These are phyloP conservation scores for Drosophila sproati DNA, from an alignment of 1,140 invertebrate species.

Conservation along the genomic window DNA sequence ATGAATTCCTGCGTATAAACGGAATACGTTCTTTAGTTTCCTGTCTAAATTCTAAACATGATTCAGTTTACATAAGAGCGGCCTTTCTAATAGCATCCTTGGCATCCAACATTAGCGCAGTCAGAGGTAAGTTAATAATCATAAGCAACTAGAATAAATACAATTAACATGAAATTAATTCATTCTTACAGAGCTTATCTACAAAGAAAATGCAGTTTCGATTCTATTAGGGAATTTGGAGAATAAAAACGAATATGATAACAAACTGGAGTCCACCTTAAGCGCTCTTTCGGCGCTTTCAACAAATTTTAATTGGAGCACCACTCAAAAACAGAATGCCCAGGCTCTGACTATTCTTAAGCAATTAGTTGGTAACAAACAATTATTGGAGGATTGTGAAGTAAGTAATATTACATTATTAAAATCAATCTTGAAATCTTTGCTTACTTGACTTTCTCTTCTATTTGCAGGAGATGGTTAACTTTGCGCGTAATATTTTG, in stretches of 20 bases:
- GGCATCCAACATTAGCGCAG: slow-evolving; percentile 32
- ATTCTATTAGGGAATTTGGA: slow-evolving; percentile 44
- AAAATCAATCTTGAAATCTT: background rate
- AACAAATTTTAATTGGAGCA: slow-evolving; percentile 38
- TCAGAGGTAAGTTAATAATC: slow-evolving; percentile 33
- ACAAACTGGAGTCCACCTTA: slow-evolving; percentile 58
- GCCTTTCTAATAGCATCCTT: slow-evolving; percentile 65
- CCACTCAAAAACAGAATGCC: slow-evolving; percentile 29
- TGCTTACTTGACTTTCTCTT: background rate
- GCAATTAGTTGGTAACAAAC: slow-evolving; percentile 52
- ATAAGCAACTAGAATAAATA: too few species aligned
- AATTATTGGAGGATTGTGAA: slow-evolving; percentile 43
- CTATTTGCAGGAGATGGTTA: slow-evolving; percentile 60
- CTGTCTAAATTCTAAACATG: slow-evolving; percentile 42
- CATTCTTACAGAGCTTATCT: slow-evolving; percentile 40
- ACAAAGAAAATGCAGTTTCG: slow-evolving; percentile 47
- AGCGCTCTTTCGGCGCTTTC: slow-evolving; percentile 58
- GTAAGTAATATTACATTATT: slow-evolving; percentile 27
- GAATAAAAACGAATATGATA: slow-evolving; percentile 47
- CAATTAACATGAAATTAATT: too few species aligned
- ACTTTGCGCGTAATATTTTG: slow-evolving; percentile 47
- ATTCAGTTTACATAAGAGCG: slow-evolving; percentile 56
- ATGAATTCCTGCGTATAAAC: slow-evolving; percentile 50
- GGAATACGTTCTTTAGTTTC: slow-evolving; percentile 42
- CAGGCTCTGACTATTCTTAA: slow-evolving; percentile 36